phyloP scores from a whole-genome alignment of 1,140 invertebrate genomes.

The Anoplophora glabripennis region DNA sequence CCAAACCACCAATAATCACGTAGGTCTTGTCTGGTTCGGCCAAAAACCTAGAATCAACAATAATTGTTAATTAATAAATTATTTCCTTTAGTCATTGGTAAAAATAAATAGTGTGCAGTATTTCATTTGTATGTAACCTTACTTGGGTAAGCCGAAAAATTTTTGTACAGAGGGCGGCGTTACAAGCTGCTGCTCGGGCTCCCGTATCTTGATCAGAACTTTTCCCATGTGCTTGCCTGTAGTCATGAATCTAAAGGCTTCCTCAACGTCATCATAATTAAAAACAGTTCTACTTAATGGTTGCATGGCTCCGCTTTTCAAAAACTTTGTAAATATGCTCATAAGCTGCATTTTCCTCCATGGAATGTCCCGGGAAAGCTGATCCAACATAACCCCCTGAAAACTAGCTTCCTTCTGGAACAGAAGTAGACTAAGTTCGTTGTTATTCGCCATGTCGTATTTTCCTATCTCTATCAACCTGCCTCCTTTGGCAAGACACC shows the following conservation, averaged over 20 bases:
- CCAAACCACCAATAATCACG: constrained; percentile 71
- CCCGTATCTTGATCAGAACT: constrained; percentile 67
- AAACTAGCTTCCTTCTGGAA: constrained; percentile 84
- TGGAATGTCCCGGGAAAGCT: constrained; percentile 58
- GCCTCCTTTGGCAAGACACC: constrained; percentile 68
- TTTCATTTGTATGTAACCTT: background rate
- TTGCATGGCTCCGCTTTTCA: constrained; percentile 51
- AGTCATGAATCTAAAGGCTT: constrained; percentile 72
- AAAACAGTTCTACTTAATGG: constrained; percentile 63
- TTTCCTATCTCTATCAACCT: constrained; percentile 78
- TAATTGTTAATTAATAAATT: too few species aligned
- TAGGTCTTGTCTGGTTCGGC: constrained; percentile 54
- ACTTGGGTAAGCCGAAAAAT: constrained; percentile 22
- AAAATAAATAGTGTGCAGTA: background rate
- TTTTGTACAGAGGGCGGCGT: background rate
- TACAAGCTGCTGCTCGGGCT: constrained; percentile 48
- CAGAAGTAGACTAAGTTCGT: constrained; percentile 64
- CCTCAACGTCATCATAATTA: constrained; percentile 58
- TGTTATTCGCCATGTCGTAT: constrained; percentile 67
- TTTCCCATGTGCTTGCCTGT: constrained; percentile 87
- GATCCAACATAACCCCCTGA: constrained; percentile 83
- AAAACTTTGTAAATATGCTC: constrained; percentile 57
- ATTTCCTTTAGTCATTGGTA: too few species aligned
- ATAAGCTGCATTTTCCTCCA: constrained; percentile 48
- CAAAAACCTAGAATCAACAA: constrained; percentile 32